phyloP scores from a whole-genome alignment of 2,888 invertebrate genomes.

The Megamerina dolium region DNA sequence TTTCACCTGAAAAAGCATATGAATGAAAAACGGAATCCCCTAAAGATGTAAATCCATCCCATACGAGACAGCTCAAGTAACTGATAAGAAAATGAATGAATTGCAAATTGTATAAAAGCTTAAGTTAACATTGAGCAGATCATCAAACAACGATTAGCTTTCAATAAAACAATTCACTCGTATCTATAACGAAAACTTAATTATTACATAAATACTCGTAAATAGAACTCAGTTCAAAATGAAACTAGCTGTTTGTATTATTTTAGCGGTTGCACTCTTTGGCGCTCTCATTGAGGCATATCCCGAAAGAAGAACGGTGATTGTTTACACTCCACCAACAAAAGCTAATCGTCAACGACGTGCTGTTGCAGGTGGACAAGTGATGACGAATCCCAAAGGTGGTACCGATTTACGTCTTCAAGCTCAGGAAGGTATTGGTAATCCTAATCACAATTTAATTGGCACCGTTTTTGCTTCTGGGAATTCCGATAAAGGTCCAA shows the following conservation, averaged over 20 bases:
- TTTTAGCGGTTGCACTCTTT: slow-evolving; percentile 4
- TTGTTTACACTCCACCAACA: slow-evolving; percentile 23
- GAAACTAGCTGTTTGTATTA: slow-evolving; percentile 13
- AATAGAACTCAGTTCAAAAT: no score
- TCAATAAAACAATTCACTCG: background rate
- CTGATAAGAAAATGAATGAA: no score
- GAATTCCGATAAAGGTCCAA: slow-evolving; percentile 24
- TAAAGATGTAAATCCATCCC: no score
- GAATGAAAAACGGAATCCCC: no score
- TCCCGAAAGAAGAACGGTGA: slow-evolving; percentile 15
- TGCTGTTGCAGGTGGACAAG: slow-evolving; percentile 26
- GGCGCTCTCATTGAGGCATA: slow-evolving; percentile 10
- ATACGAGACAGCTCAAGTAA: no score
- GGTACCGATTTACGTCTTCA: slow-evolving; percentile 32
- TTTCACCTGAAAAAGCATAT: no score
- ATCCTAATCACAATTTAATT: slow-evolving; percentile 35
- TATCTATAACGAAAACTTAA: no score
- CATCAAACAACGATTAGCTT: background rate
- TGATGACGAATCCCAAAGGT: slow-evolving; percentile 33
- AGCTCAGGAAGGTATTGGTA: slow-evolving; percentile 32
- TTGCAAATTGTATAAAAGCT: no score
- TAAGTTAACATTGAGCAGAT: no score
- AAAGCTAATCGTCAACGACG: slow-evolving; percentile 21
- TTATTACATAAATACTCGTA: no score
- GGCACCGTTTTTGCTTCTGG: slow-evolving; percentile 29